Conservation (phyloP, 2,888 invertebrate genomes). For the Camponotus fellah region DNA sequence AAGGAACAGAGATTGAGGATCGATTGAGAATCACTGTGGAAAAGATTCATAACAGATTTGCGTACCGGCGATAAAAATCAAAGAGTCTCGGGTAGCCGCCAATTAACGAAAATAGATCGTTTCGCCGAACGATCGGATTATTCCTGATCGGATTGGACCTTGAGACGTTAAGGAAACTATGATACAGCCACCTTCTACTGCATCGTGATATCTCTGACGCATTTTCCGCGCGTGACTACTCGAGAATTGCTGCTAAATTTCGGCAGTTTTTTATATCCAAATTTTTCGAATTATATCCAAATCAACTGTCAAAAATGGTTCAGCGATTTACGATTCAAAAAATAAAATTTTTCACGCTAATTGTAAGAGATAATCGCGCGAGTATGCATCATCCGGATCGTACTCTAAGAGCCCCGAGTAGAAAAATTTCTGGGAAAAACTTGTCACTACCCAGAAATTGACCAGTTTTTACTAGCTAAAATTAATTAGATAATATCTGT, state of each 20-base stretch:
- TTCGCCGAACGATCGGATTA: neutral
- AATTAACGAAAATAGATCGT: constrained; percentile 50
- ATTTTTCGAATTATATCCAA: neutral
- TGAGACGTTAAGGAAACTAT: neutral
- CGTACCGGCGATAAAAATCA: constrained; percentile 24
- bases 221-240: neutral
- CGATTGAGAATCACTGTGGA: constrained; percentile 20
- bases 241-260: neutral
- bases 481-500: no score
- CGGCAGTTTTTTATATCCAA: neutral
- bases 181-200: neutral
- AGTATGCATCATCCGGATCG: neutral
- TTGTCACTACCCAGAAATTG: no score
- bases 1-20: constrained; percentile 4
- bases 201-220: neutral
- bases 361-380: neutral
- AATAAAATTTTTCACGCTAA: neutral
- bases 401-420: no score
- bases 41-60: neutral
- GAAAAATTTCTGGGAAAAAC: no score
- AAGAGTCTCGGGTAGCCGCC: constrained; percentile 9
- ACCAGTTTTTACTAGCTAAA: no score
- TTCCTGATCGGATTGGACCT: neutral
- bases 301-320: neutral
- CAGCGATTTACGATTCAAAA: neutral